phyloP scores from a whole-genome alignment of 2,113 vertebrate species.

The Zosterops hypoxanthus region DNA sequence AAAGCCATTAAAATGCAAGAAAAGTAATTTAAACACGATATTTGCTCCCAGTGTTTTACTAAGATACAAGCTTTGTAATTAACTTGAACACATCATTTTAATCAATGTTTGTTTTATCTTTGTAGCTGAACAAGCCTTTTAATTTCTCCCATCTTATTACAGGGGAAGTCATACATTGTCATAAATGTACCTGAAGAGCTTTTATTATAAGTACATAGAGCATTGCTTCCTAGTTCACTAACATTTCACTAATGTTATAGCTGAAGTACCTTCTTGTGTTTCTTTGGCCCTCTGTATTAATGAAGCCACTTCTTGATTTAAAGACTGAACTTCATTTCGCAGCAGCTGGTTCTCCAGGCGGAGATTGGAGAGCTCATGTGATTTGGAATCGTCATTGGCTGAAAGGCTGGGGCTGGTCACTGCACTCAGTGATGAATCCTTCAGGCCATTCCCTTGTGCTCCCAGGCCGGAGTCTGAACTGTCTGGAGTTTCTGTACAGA shows the following conservation, averaged over 20 bases:
- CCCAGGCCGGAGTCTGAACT: constrained; percentile 81
- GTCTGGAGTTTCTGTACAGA: constrained; percentile 75
- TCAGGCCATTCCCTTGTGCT: constrained; percentile 52
- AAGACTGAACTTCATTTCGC: constrained; percentile 90
- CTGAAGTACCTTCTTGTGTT: constrained; percentile 86
- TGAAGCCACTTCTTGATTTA: constrained; percentile 97
- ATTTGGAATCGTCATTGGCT: constrained; percentile 64
- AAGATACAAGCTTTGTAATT: not conserved
- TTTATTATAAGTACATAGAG: not conserved
- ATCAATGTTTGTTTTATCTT: not conserved
- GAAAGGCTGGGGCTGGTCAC: constrained; percentile 48
- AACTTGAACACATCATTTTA: not conserved
- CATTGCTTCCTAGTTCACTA: not conserved
- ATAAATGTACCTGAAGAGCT: not conserved
- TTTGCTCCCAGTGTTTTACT: not conserved
- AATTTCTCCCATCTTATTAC: not conserved
- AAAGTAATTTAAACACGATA: not conserved
- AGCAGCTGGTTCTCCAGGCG: constrained; percentile 96
- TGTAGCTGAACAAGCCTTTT: not conserved
- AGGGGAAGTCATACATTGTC: not conserved
- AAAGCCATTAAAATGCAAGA: not conserved
- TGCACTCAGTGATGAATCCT: constrained; percentile 21
- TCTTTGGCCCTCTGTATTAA: constrained; percentile 93
- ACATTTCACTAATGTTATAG: not conserved
- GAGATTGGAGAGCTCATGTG: constrained; percentile 90